Percentiles rank a stretch among this genome's conserved stretches.
phyloP scores from a whole-genome alignment of 2,888 invertebrate genomes.

The Pheosia tremula region DNA sequence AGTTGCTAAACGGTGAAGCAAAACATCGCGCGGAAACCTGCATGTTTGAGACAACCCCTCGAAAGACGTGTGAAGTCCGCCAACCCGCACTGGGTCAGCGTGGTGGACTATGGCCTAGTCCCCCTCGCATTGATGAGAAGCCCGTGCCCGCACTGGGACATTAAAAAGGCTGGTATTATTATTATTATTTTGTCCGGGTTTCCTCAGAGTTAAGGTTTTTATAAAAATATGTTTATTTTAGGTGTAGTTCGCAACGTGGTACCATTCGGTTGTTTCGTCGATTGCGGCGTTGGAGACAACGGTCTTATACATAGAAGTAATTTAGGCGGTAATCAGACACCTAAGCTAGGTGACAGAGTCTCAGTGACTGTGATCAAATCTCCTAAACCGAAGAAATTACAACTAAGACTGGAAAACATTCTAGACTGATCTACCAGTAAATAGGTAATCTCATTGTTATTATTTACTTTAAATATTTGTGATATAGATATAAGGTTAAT shows the following conservation, averaged over 20 bases:
- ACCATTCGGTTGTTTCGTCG: conserved; percentile 96
- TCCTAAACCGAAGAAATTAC: conserved; percentile 84
- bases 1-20: no score
- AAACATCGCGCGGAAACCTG: no score
- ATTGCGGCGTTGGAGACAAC: conserved; percentile 90
- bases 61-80: no score
- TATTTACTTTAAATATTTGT: conserved; percentile 13
- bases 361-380: conserved; percentile 86
- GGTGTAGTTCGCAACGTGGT: conserved; percentile 95
- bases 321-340: conserved; percentile 76
- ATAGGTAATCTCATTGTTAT: conserved; percentile 24
- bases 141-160: no score
- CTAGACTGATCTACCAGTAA: conserved; percentile 52
- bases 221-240: conserved; percentile 45
- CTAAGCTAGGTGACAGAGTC: conserved; percentile 88
- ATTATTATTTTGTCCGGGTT: no score
- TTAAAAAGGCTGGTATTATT: no score
- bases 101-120: no score
- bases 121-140: no score
- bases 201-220: neutral
- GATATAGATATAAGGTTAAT: conserved; percentile 19
- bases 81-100: no score
- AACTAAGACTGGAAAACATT: conserved; percentile 77
- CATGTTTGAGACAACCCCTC: no score
- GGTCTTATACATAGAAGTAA: conserved; percentile 89